Percentiles rank a stretch among this genome's conserved stretches.
These are phyloP conservation scores for Nylanderia fulva DNA, from an alignment of 1,140 invertebrate genomes.

Conservation along the genomic window DNA sequence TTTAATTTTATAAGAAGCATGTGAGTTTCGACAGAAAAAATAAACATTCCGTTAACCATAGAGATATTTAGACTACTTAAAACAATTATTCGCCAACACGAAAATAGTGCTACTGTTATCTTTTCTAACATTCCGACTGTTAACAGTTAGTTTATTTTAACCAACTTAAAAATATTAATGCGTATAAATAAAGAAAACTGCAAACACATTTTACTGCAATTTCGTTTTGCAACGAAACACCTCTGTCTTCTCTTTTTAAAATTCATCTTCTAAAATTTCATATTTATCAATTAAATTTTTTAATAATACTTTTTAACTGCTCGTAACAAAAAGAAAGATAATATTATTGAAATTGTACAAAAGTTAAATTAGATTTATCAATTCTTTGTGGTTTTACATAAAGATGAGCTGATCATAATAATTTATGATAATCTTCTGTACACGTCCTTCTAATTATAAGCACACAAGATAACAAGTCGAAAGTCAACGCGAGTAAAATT, in stretches of 20 bases:
- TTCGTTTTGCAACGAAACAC: neutral
- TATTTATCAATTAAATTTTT: conserved; percentile 4
- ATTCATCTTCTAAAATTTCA: neutral
- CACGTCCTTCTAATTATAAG: neutral
- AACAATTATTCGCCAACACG: conserved; percentile 11
- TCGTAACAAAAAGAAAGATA: neutral
- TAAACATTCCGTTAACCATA: conserved; percentile 3
- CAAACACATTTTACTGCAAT: neutral
- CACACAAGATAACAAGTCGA: neutral
- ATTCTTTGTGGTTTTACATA: conserved; percentile 3
- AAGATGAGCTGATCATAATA: neutral
- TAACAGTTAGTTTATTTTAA: neutral
- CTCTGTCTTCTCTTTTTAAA: neutral
- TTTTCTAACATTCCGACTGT: conserved; percentile 7
- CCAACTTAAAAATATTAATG: neutral
- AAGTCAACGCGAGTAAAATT: conserved; percentile 13
- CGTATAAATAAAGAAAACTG: conserved; percentile 3
- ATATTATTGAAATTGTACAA: conserved; percentile 13
- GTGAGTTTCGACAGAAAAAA: conserved; percentile 17
- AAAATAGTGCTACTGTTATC: conserved; percentile 18
- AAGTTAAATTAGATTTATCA: conserved; percentile 50
- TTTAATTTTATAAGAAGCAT: conserved; percentile 22
- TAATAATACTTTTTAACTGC: conserved; percentile 1
- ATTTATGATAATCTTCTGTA: neutral
- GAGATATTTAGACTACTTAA: conserved; percentile 35